These are phyloP conservation scores for Sarcophaga bullata DNA, from an alignment of 1,140 invertebrate genomes.

Conservation along the genomic window DNA sequence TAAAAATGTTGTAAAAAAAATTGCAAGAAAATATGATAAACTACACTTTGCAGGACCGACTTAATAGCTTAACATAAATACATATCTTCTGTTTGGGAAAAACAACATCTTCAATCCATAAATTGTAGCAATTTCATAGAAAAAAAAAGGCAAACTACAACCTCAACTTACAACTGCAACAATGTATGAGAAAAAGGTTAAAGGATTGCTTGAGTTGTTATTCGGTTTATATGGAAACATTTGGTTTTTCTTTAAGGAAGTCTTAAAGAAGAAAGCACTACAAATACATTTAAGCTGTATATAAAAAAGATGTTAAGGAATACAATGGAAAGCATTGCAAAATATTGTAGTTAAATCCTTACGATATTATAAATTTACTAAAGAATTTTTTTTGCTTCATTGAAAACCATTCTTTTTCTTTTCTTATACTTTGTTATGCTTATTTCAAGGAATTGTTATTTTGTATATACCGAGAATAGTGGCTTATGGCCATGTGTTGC, in stretches of 20 bases:
- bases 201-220: background rate
- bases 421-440: background rate
- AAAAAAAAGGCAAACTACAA: background rate
- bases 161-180: background rate
- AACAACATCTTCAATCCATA: background rate
- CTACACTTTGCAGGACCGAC: background rate
- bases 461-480: too few relatives aligned
- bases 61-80: constrained; percentile 17
- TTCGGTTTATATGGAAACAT: background rate
- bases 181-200: background rate
- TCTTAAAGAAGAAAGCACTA: background rate
- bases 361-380: background rate
- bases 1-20: background rate
- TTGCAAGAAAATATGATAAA: background rate
- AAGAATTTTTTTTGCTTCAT: background rate
- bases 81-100: background rate
- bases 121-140: background rate
- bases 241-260: too few relatives aligned
- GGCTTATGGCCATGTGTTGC: too few relatives aligned
- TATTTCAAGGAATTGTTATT: too few relatives aligned
- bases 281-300: background rate
- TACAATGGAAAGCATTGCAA: background rate
- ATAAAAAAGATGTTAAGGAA: background rate
- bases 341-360: background rate
- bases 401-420: background rate